A percentile compares a stretch with the other conserved stretches of the same genome.
phyloP scores from a whole-genome alignment of 2,888 invertebrate species.

The Hemistola chrysoprasaria region DNA sequence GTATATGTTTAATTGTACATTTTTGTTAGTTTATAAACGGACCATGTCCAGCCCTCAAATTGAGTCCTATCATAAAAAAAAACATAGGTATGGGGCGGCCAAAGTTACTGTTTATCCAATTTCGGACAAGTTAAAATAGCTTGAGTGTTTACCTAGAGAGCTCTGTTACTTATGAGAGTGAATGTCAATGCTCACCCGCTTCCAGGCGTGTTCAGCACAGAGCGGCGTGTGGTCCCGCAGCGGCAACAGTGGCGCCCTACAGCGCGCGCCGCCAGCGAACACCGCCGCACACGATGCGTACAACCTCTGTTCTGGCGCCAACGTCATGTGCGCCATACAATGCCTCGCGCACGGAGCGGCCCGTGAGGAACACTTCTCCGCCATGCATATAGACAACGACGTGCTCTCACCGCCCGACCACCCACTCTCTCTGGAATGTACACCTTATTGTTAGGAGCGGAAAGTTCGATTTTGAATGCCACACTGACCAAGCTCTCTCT shows the following conservation, averaged over 20 bases:
- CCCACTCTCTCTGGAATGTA: constrained; percentile 45
- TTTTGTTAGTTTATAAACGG: too few relatives aligned
- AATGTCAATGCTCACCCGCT: constrained; percentile 79
- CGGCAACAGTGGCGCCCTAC: constrained; percentile 71
- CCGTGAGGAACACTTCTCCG: constrained; percentile 51
- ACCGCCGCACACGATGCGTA: constrained; percentile 76
- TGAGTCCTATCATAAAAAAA: too few relatives aligned
- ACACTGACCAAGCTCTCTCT: too few relatives aligned
- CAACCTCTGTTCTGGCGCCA: constrained; percentile 91
- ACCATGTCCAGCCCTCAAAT: too few relatives aligned
- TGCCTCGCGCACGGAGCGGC: constrained; percentile 91
- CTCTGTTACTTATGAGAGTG: too few relatives aligned
- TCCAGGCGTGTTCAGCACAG: constrained; percentile 92
- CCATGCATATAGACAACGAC: constrained; percentile 39
- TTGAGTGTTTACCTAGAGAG: too few relatives aligned
- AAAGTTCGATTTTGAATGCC: too few relatives aligned
- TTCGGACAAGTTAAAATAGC: too few relatives aligned
- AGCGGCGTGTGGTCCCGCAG: constrained; percentile 86
- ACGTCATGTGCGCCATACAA: constrained; percentile 92
- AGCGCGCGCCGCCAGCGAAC: constrained; percentile 73
- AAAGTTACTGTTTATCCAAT: too few relatives aligned
- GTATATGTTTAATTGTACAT: too few relatives aligned
- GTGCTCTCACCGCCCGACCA: constrained; percentile 66
- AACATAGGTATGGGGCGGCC: too few relatives aligned
- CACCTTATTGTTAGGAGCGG: too few relatives aligned